Percentiles rank a stretch among this genome's conserved stretches.
Conservation (phyloP, 2,888 invertebrate genomes). For the Lepas anatifera region DNA sequence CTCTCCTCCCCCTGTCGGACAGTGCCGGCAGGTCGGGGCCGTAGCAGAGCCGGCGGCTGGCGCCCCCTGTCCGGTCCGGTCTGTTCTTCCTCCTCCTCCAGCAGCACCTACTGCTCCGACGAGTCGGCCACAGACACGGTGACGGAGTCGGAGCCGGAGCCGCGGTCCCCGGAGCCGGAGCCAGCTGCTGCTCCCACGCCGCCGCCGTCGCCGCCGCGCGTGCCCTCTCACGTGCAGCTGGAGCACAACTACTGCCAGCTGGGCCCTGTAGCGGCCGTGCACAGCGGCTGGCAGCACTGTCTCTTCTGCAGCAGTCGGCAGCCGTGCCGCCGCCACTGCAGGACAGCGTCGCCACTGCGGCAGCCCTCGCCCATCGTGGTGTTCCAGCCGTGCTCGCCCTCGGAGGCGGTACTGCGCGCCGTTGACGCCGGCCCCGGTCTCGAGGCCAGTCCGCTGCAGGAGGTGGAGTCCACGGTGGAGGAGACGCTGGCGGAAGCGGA, state of each 20-base stretch:
- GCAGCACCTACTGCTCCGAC: not conserved
- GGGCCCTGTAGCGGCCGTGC: not conserved
- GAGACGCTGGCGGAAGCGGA: no score
- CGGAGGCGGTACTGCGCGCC: not conserved
- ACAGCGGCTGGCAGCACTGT: no score
- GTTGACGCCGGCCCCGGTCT: not conserved
- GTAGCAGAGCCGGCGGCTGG: no score
- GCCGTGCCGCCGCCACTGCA: not conserved
- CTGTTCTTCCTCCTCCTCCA: not conserved
- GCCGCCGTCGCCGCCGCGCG: no score
- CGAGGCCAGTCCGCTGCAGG: not conserved
- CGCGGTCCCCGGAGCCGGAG: no score
- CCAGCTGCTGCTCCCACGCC: not conserved
- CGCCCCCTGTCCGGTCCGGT: no score
- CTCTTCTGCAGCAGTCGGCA: not conserved
- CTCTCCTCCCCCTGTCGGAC: not conserved
- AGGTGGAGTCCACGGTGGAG: not conserved
- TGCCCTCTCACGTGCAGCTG: no score
- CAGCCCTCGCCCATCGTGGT: not conserved
- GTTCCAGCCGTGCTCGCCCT: not conserved
- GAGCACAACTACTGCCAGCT: conserved; percentile 5
- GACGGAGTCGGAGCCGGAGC: not conserved
- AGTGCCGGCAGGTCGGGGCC: not conserved
- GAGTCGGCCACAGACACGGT: not conserved
- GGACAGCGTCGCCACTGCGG: not conserved